Evolutionary conservation across 2,888 invertebrate species (phyloP).

Genomic region (Microplitis manilae): DNA sequence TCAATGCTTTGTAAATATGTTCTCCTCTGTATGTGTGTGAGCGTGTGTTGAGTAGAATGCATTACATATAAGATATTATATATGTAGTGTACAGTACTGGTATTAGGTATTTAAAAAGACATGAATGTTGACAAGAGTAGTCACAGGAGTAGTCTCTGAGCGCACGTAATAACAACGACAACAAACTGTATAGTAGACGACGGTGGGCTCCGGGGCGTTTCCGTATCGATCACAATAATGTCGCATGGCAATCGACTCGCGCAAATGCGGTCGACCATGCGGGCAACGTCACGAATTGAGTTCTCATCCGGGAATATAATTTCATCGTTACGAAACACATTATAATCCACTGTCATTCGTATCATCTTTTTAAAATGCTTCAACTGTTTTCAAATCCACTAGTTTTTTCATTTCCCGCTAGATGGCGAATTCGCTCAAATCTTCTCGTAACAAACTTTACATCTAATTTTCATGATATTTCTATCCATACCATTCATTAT

Average conservation of each 20-base stretch:
- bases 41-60: background rate
- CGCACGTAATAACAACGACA: background rate
- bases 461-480: too few relatives aligned
- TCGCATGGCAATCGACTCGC: constrained; percentile 66
- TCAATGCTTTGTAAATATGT: background rate
- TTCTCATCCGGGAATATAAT: constrained; percentile 48
- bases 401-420: background rate
- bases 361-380: background rate
- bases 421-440: background rate
- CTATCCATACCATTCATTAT: too few relatives aligned
- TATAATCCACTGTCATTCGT: constrained; percentile 33
- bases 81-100: background rate
- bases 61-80: background rate
- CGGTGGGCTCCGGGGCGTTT: constrained; percentile 51
- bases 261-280: constrained; percentile 67
- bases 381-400: constrained; percentile 20
- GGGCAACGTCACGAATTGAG: constrained; percentile 52
- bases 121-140: constrained; percentile 14
- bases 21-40: background rate
- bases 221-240: constrained; percentile 62
- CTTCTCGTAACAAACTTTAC: too few relatives aligned
- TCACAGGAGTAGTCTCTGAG: constrained; percentile 2
- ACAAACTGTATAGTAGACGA: constrained; percentile 11
- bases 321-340: constrained; percentile 15
- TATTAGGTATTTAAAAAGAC: background rate